Conservation (phyloP, 37 sponge, comb jelly and placozoan species). For the Theonella swinhoei region DNA sequence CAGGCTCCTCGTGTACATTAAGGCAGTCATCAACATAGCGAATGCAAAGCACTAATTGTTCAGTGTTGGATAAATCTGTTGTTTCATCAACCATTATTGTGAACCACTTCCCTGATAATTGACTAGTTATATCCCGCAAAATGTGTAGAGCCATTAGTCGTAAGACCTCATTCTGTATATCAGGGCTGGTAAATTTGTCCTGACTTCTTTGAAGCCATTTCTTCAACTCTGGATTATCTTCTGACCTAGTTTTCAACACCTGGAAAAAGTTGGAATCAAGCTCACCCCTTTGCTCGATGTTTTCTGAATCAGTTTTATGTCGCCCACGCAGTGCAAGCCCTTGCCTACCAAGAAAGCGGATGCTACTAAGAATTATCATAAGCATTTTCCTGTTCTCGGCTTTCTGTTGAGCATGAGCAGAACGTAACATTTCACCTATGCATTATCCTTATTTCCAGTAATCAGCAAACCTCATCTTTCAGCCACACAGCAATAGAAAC, state of each 20-base stretch:
- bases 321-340: constrained; percentile 31
- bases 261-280: constrained; percentile 14
- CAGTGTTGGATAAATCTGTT: constrained; percentile 37
- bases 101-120: constrained; percentile 21
- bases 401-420: constrained; percentile 19
- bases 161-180: neutral
- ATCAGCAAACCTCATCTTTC: neutral
- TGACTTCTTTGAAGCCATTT: neutral
- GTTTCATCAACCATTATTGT: constrained; percentile 38
- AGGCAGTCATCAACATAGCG: constrained; percentile 55
- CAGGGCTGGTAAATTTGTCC: neutral
- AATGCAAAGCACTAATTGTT: constrained; percentile 59
- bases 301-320: constrained; percentile 13
- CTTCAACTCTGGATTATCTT: neutral
- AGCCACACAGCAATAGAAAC: constrained; percentile 11
- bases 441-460: neutral
- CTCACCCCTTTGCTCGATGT: constrained; percentile 2
- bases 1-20: constrained; percentile 41
- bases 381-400: constrained; percentile 11
- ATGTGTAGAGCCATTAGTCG: constrained; percentile 28
- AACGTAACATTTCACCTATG: constrained; percentile 4
- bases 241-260: neutral
- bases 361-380: constrained; percentile 28
- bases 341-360: constrained; percentile 27
- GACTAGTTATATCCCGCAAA: constrained; percentile 10